phyloP scores from a whole-genome alignment of 2,888 invertebrate genomes.

The Drosophila mettleri region DNA sequence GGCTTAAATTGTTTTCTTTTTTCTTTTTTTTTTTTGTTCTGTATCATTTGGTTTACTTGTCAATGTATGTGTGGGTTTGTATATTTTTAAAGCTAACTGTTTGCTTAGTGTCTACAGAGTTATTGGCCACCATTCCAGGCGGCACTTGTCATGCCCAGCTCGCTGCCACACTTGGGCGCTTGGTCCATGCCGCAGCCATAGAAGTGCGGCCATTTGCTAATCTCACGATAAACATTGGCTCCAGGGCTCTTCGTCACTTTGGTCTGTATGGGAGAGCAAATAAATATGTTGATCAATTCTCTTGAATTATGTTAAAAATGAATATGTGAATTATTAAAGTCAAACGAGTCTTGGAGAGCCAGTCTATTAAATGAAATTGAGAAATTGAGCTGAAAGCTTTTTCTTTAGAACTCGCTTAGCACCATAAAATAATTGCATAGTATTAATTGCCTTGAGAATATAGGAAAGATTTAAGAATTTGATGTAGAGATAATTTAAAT shows the following conservation, averaged over 20 bases:
- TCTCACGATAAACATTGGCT: conserved; percentile 85
- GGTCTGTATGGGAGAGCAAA: conserved; percentile 76
- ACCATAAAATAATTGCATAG: not conserved
- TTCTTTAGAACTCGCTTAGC: no score
- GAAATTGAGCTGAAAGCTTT: not conserved
- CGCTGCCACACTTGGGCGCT: conserved; percentile 80
- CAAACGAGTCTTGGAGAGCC: not conserved
- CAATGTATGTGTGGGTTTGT: not conserved
- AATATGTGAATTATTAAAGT: not conserved
- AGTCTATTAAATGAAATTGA: not conserved
- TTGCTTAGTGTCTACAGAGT: conserved; percentile 26
- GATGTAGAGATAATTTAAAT: not conserved
- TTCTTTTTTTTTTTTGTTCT: not conserved
- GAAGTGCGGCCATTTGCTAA: conserved; percentile 86
- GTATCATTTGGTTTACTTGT: conserved; percentile 37
- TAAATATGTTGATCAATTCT: not conserved
- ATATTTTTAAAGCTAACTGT: conserved; percentile 35
- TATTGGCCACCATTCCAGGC: conserved; percentile 77
- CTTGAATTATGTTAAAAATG: not conserved
- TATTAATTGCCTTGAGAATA: not conserved
- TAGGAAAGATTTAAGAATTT: not conserved
- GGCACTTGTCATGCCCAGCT: conserved; percentile 77
- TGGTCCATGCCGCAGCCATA: conserved; percentile 79
- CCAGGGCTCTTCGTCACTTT: conserved; percentile 86
- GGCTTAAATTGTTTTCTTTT: conserved; percentile 13